Conservation (phyloP, 2,797 vertebrate genomes). For the Phalloptychus januarius region DNA sequence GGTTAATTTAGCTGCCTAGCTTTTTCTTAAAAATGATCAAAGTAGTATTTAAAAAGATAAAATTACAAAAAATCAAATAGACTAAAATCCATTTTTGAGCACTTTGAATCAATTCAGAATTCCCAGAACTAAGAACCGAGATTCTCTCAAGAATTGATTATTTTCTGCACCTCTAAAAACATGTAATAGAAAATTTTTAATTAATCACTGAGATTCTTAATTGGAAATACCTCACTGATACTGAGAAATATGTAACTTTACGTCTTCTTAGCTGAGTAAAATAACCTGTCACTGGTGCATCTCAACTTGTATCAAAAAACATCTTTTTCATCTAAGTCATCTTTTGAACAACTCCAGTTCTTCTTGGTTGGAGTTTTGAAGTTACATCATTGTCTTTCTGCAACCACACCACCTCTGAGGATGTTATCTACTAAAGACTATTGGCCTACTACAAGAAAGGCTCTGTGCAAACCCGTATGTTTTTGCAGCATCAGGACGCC, state of each 20-base stretch:
- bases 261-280: background rate
- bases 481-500: conserved; percentile 34
- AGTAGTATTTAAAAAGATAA: no score
- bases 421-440: conserved; percentile 22
- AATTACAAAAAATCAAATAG: no score
- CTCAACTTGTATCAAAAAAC: background rate
- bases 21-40: no score
- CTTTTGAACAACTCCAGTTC: conserved; percentile 27
- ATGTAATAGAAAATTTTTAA: background rate
- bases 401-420: conserved; percentile 19
- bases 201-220: background rate
- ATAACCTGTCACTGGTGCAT: background rate
- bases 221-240: background rate
- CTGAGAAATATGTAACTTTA: background rate
- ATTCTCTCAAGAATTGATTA: no score
- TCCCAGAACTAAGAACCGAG: no score
- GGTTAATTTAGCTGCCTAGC: no score
- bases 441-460: conserved; percentile 32
- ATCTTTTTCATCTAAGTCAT: background rate
- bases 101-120: no score
- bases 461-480: conserved; percentile 20
- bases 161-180: background rate
- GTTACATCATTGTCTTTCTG: conserved; percentile 19
- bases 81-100: no score
- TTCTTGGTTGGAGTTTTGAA: conserved; percentile 16